phyloP scores from a whole-genome alignment of 2,797 vertebrate species.

The Petrocephalus schoutedeni region DNA sequence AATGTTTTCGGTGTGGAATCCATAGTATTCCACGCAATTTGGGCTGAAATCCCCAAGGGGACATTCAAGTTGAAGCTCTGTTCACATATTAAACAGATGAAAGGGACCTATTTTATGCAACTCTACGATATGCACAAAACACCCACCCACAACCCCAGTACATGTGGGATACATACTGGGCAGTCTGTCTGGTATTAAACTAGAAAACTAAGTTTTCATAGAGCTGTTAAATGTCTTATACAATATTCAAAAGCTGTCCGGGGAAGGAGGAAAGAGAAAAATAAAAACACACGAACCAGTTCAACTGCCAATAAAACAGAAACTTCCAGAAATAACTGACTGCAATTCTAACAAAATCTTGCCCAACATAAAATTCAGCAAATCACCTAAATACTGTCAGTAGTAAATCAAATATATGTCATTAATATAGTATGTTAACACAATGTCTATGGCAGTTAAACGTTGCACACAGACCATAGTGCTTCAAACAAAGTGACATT shows the following conservation, averaged over 20 bases:
- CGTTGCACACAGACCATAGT: not conserved
- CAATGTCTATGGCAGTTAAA: not conserved
- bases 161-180: not conserved
- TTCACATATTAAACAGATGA: slow-evolving; percentile 8
- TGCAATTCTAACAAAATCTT: not conserved
- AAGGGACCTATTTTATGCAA: slow-evolving; percentile 12
- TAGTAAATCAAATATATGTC: not conserved
- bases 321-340: not conserved
- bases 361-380: not conserved
- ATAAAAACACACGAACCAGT: not conserved
- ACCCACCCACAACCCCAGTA: not conserved
- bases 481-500: not conserved
- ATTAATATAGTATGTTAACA: not conserved
- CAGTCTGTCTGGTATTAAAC: not conserved
- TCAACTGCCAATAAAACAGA: not conserved
- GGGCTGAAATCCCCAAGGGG: not conserved
- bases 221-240: not conserved
- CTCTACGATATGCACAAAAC: not conserved
- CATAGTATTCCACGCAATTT: not conserved
- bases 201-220: not conserved
- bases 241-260: not conserved
- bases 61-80: not conserved
- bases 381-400: not conserved
- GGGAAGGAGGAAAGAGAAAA: not conserved
- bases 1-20: not conserved